A percentile compares a stretch with the other conserved stretches of the same genome.
Conservation (phyloP, 2,113 vertebrate genomes). For the Takifugu bimaculatus region DNA sequence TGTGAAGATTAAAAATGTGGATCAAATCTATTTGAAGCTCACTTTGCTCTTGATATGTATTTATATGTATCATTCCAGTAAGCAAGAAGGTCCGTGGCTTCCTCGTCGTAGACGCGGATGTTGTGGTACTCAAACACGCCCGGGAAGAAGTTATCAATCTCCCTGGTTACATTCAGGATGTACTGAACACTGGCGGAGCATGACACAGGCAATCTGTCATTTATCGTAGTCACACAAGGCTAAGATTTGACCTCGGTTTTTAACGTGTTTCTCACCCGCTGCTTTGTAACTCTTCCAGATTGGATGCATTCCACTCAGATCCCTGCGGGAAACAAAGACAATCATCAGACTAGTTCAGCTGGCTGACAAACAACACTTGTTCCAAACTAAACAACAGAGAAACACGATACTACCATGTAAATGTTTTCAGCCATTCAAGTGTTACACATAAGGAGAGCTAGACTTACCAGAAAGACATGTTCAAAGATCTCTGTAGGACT, state of each 20-base stretch:
- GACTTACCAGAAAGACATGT: constrained; percentile 90
- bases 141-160: constrained; percentile 98
- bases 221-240: too few relatives aligned
- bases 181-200: constrained; percentile 82
- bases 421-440: too few relatives aligned
- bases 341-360: constrained; percentile 41
- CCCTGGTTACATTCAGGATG: constrained; percentile 96
- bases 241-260: constrained; percentile 2
- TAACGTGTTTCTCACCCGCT: constrained; percentile 81
- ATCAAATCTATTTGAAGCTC: constrained; percentile 48
- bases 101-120: constrained; percentile 96
- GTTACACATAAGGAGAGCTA: constrained; percentile 1
- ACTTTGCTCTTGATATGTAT: constrained; percentile 99
- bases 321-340: constrained; percentile 76
- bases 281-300: constrained; percentile 94
- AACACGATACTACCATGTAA: neutral
- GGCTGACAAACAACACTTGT: constrained; percentile 1
- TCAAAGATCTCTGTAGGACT: constrained; percentile 97
- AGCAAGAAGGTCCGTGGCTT: constrained; percentile 93
- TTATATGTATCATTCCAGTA: constrained; percentile 99
- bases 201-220: neutral
- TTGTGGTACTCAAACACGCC: constrained; percentile 97
- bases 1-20: neutral
- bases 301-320: constrained; percentile 98
- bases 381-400: constrained; percentile 30